Conservation (phyloP, 1,140 invertebrate genomes). For the Ganaspis sp. region DNA sequence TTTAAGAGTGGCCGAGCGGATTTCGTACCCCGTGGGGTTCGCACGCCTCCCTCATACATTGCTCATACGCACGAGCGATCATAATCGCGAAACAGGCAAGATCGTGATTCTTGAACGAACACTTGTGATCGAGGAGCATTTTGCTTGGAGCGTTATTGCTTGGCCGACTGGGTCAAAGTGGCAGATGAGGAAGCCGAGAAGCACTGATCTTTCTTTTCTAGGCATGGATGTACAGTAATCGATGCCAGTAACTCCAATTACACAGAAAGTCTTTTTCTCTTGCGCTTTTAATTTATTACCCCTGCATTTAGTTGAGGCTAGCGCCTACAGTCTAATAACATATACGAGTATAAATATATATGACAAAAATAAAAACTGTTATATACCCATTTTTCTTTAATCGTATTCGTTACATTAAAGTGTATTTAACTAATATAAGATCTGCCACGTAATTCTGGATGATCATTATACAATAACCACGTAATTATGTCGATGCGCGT, state of each 20-base stretch:
- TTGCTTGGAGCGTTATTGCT: slow-evolving; percentile 22
- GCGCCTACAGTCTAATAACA: background rate
- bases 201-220: slow-evolving; percentile 5
- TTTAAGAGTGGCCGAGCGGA: background rate
- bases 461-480: slow-evolving; percentile 17
- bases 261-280: slow-evolving; percentile 8
- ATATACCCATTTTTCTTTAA: background rate
- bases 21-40: slow-evolving; percentile 16
- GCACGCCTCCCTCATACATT: slow-evolving; percentile 10
- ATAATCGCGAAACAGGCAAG: slow-evolving; percentile 12
- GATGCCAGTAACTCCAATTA: slow-evolving; percentile 22
- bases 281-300: background rate
- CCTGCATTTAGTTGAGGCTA: background rate
- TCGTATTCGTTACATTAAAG: background rate
- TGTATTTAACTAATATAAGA: background rate
- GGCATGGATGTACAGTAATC: slow-evolving; percentile 1
- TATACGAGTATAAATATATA: no score
- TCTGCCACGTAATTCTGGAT: background rate
- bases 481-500: slow-evolving; percentile 16
- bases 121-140: slow-evolving; percentile 18
- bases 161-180: slow-evolving; percentile 13
- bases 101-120: slow-evolving; percentile 1
- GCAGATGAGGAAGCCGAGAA: slow-evolving; percentile 19
- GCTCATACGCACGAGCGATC: slow-evolving; percentile 26
- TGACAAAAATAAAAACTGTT: background rate